Evolutionary conservation across 2,888 invertebrate species (phyloP), one percentile per base, ranked within the genome.

Genomic region (Agrypnus murinus): DNA sequence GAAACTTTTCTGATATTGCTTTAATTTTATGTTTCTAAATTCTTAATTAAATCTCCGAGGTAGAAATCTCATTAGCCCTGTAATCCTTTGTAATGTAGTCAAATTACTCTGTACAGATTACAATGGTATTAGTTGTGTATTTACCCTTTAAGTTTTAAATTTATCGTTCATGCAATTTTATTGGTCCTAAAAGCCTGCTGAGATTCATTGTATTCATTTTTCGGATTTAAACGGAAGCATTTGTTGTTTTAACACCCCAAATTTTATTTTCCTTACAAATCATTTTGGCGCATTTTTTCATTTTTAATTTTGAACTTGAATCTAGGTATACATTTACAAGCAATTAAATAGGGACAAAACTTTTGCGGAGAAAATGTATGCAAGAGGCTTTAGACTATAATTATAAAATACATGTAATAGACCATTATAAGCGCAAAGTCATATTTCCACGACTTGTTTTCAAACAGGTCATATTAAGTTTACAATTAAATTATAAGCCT

Each of bases 141-240:
- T 65, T 65, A 65, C 34, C 55, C 38, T 58, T 19, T n/a, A 58
- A 57, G 57, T 65, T 58, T 65, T 58, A 58, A 48, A 65, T 65
- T 58, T 65, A 58, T 46, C 32, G 17, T 12, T 19, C 55, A 15
- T 57, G 43, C 65, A 40, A 45, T 12, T 57, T 65, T 65, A 48
- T 45, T 38, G 45, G 17, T 40, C 38, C 32, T 48, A 62, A 48
- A 48, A 46, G 46, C 17, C 17, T 17, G 58, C 43, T 43, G 45
- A 31, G 59, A 14, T 60, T 15, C 31, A 7, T n/a, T 31, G 25
- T 60, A 60, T 60, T 60, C 45, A 60, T 60, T 60, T 58, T 60
- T 60, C 12, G 40, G 40, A 58, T 40, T 58, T 58, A 58, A 40
- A 58, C 9, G 40, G 19, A n/a, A 14, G 17, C 14, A 19, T 48